Evolutionary conservation across 2,888 invertebrate species (phyloP).

Genomic region (Physocephala rufipes): DNA sequence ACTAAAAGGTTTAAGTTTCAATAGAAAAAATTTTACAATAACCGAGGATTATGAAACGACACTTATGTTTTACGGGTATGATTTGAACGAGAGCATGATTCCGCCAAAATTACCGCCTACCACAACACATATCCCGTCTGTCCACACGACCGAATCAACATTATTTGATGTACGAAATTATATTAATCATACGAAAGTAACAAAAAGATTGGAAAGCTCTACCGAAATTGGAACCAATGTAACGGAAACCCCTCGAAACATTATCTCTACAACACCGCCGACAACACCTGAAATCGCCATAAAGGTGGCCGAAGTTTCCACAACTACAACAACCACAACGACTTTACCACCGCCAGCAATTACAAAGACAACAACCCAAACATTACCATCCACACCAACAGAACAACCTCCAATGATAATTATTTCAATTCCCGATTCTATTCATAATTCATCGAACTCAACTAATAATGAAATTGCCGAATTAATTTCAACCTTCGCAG

Average conservation of each 20-base stretch:
- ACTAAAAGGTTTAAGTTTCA: conserved; percentile 81
- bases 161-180: neutral
- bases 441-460: conserved; percentile 27
- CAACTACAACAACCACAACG: conserved; percentile 37
- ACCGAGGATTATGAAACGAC: conserved; percentile 78
- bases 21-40: conserved; percentile 80
- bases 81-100: conserved; percentile 69
- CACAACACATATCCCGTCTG: conserved; percentile 21
- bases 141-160: conserved; percentile 4
- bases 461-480: conserved; percentile 54
- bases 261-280: conserved; percentile 46
- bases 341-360: conserved; percentile 41
- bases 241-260: conserved; percentile 5
- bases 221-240: neutral
- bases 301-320: neutral
- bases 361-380: conserved; percentile 31
- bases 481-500: conserved; percentile 55
- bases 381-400: conserved; percentile 19
- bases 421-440: conserved; percentile 33
- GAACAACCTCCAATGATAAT: conserved; percentile 39
- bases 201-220: neutral
- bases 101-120: conserved; percentile 49
- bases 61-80: conserved; percentile 82
- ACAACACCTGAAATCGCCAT: conserved; percentile 26
- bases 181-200: neutral